Evolutionary conservation across 1,140 invertebrate genomes (phyloP).

Genomic region (Cydia strobilella): DNA sequence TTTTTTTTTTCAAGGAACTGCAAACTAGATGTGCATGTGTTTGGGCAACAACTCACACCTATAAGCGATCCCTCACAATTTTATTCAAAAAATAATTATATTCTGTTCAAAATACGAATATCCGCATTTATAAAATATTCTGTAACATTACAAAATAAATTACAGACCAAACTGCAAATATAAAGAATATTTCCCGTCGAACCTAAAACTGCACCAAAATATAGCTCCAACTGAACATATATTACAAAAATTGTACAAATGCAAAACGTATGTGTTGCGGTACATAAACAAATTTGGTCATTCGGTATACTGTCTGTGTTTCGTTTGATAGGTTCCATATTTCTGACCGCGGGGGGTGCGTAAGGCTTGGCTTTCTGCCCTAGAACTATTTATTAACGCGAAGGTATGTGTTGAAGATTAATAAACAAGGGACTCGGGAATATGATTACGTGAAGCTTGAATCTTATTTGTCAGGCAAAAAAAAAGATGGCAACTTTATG

Average conservation of each 20-base stretch:
- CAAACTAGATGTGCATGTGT: too few species aligned
- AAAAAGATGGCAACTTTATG: too few species aligned
- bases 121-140: neutral
- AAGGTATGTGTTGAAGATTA: conserved; percentile 17
- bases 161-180: neutral
- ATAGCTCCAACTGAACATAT: neutral
- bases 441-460: too few species aligned
- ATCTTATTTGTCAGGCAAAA: too few species aligned
- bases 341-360: conserved; percentile 13
- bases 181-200: neutral
- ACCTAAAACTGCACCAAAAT: neutral
- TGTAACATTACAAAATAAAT: neutral
- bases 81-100: too few species aligned
- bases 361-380: conserved; percentile 23
- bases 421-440: too few species aligned
- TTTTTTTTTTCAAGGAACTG: too few species aligned
- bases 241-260: conserved; percentile 10
- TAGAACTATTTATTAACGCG: conserved; percentile 2
- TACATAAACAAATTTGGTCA: conserved; percentile 31
- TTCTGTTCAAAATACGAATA: neutral
- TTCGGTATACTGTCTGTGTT: conserved; percentile 15
- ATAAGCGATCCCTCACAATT: too few species aligned
- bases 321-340: conserved; percentile 28
- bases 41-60: too few species aligned
- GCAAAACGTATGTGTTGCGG: conserved; percentile 27